Percentiles rank a stretch among this genome's conserved stretches.
Conservation (phyloP, 2,113 vertebrate genomes). For the Rhinogobius similis region DNA sequence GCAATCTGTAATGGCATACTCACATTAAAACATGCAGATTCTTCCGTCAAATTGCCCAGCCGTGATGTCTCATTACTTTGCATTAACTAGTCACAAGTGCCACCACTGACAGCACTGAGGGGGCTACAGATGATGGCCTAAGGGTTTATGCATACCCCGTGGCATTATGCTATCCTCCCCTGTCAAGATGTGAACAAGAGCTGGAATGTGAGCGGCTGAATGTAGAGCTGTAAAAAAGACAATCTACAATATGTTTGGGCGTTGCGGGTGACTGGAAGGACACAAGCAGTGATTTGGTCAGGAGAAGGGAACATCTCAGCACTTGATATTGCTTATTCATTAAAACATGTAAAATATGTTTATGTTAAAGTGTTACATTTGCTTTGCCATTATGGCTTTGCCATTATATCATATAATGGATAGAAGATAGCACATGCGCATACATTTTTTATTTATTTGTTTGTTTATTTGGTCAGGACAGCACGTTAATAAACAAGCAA, state of each 20-base stretch:
- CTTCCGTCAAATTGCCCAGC: conserved; percentile 24
- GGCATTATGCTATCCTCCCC: conserved; percentile 28
- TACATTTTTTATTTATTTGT: not conserved
- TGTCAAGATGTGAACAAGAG: conserved; percentile 14
- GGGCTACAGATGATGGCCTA: conserved; percentile 49
- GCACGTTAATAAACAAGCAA: no score
- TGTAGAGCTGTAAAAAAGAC: not conserved
- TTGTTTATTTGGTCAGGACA: no score
- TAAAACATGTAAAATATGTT: not conserved
- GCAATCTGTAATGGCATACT: conserved; percentile 5
- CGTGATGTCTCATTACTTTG: conserved; percentile 55
- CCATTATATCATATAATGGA: no score
- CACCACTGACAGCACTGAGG: conserved; percentile 53
- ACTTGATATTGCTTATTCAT: not conserved
- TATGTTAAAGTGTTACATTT: not conserved
- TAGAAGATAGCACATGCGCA: not conserved
- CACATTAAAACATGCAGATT: conserved; percentile 25
- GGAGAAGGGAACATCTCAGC: not conserved
- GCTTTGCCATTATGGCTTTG: no score
- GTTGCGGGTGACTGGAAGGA: not conserved
- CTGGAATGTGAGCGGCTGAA: conserved; percentile 20
- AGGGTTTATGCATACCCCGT: conserved; percentile 51
- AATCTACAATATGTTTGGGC: not conserved
- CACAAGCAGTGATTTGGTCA: not conserved
- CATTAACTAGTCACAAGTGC: conserved; percentile 50